phyloP scores from a whole-genome alignment of 2,797 vertebrate genomes.

The Columba guinea region DNA sequence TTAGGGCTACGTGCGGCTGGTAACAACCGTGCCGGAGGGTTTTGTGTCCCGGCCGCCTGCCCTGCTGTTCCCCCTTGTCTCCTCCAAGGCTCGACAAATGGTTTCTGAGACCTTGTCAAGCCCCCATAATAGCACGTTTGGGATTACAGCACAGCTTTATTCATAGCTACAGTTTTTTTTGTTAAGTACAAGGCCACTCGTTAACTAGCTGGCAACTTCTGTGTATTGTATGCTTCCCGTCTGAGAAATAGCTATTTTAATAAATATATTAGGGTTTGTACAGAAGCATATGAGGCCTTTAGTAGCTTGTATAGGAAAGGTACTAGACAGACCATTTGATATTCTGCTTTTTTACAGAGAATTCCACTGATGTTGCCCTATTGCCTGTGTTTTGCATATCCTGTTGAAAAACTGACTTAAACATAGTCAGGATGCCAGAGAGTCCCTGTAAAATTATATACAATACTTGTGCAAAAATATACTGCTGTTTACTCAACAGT shows the following conservation, averaged over 20 bases:
- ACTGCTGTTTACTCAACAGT: background rate
- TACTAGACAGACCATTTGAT: background rate
- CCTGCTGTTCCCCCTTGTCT: slow-evolving; percentile 47
- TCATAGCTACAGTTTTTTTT: slow-evolving; percentile 16
- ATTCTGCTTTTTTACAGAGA: background rate
- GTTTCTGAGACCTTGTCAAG: slow-evolving; percentile 47
- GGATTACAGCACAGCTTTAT: slow-evolving; percentile 37
- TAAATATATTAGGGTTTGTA: background rate
- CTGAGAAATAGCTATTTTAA: background rate
- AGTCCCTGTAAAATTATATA: background rate
- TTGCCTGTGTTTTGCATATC: background rate
- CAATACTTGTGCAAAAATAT: background rate
- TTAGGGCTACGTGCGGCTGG: background rate
- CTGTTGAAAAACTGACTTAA: background rate
- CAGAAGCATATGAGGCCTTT: background rate
- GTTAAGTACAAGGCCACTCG: background rate
- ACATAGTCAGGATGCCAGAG: background rate
- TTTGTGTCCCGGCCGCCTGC: slow-evolving; percentile 24
- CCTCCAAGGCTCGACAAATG: slow-evolving; percentile 4
- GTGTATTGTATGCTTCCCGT: background rate
- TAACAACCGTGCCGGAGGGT: slow-evolving; percentile 15
- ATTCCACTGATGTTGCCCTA: background rate
- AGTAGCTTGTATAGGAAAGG: background rate
- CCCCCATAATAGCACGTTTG: background rate
- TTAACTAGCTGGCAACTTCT: background rate